Evolutionary conservation across 2,888 invertebrate species (phyloP).

Genomic region (Cryptus armator): DNA sequence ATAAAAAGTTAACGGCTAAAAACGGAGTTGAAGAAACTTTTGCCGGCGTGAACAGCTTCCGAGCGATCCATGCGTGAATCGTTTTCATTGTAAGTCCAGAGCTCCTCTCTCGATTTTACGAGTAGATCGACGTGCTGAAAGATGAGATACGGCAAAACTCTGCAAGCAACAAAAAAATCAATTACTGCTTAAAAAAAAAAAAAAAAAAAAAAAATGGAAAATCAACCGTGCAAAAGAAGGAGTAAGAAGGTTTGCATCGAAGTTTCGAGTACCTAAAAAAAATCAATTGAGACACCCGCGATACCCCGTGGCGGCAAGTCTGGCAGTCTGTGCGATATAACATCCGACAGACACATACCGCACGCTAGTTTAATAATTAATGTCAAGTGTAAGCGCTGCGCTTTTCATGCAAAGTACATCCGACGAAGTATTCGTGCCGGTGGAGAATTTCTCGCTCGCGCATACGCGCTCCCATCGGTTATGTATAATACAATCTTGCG

Average conservation of each 20-base stretch:
- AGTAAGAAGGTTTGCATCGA: conserved; percentile 3
- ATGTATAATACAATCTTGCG: conserved; percentile 22
- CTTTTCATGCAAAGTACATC: conserved; percentile 36
- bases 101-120: conserved; percentile 31
- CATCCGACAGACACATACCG: conserved; percentile 37
- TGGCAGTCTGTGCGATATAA: background rate
- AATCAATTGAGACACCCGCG: conserved; percentile 16
- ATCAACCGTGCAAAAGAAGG: background rate
- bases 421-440: conserved; percentile 24
- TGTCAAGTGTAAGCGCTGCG: conserved; percentile 61
- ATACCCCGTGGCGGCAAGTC: conserved; percentile 25
- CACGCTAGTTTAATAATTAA: conserved; percentile 52
- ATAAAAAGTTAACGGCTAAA: background rate
- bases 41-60: background rate
- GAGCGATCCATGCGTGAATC: conserved; percentile 8
- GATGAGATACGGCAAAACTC: conserved; percentile 11
- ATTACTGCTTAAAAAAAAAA: conserved; percentile 5
- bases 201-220: conserved; percentile 34
- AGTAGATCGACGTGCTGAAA: conserved; percentile 26
- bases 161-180: conserved; percentile 10
- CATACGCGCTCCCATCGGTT: conserved; percentile 1
- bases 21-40: background rate
- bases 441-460: conserved; percentile 1
- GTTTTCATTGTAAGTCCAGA: conserved; percentile 21
- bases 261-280: conserved; percentile 37